Evolutionary conservation across 2,797 vertebrate species (phyloP).

Genomic region (Sebastes cheni): DNA sequence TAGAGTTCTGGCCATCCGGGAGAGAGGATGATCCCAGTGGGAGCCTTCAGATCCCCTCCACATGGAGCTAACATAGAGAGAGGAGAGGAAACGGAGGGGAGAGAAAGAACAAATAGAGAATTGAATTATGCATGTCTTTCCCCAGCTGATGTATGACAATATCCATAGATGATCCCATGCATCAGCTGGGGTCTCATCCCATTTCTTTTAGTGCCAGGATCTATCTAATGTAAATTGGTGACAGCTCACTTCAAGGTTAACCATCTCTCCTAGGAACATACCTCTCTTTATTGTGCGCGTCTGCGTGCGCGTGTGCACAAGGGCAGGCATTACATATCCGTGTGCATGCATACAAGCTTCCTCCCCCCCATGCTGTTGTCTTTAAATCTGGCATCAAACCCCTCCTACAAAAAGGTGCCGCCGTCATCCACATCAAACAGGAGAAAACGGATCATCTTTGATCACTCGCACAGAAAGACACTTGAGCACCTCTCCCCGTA

Average conservation of each 20-base stretch:
- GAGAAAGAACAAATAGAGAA: conserved; percentile 19
- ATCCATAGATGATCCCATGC: conserved; percentile 55
- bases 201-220: conserved; percentile 60
- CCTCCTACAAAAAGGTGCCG: conserved; percentile 10
- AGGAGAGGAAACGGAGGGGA: neutral
- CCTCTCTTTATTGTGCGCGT: conserved; percentile 1
- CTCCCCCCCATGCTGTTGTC: neutral
- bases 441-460: conserved; percentile 46
- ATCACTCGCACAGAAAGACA: conserved; percentile 57
- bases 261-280: conserved; percentile 27
- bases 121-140: conserved; percentile 59
- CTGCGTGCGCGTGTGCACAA: neutral
- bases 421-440: conserved; percentile 21
- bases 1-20: conserved; percentile 99
- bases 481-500: conserved; percentile 34
- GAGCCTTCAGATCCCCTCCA: conserved; percentile 94
- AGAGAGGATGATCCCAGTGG: conserved; percentile 96
- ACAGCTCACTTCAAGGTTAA: conserved; percentile 70
- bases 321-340: neutral
- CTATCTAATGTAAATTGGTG: conserved; percentile 62
- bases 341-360: neutral
- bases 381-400: conserved; percentile 43
- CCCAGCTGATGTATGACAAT: conserved; percentile 58
- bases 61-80: conserved; percentile 86
- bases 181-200: conserved; percentile 59